Conservation (phyloP, 2,888 invertebrate species). For the Temnothorax unifasciatus region DNA sequence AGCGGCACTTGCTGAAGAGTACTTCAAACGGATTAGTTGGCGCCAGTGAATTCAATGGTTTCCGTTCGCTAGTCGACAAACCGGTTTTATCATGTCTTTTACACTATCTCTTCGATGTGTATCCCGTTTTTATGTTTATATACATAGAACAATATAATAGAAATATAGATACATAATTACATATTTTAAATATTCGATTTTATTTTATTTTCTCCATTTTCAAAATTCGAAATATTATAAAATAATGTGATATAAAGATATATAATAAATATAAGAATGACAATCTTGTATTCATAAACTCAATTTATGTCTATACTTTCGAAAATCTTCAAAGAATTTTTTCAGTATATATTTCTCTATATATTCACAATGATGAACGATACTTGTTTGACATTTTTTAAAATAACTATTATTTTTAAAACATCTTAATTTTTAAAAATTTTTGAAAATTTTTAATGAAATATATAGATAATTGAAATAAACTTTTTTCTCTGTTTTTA, state of each 20-base stretch:
- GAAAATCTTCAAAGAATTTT: not conserved
- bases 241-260: not conserved
- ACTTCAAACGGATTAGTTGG: constrained; percentile 75
- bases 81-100: constrained; percentile 60
- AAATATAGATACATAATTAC: not conserved
- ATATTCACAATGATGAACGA: not conserved
- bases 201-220: not conserved
- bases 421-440: no score
- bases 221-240: not conserved
- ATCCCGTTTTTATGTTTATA: not conserved
- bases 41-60: constrained; percentile 74
- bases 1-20: constrained; percentile 66
- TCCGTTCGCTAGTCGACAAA: constrained; percentile 61
- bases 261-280: not conserved
- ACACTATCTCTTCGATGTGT: not conserved
- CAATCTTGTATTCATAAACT: not conserved
- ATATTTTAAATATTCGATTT: constrained; percentile 16
- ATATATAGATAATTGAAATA: no score
- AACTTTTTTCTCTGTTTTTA: no score
- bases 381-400: no score
- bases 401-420: no score
- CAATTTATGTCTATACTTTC: not conserved
- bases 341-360: constrained; percentile 1
- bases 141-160: not conserved
- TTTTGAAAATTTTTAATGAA: no score